phyloP scores from a whole-genome alignment of 2,888 invertebrate species.

The Blera fallax region DNA sequence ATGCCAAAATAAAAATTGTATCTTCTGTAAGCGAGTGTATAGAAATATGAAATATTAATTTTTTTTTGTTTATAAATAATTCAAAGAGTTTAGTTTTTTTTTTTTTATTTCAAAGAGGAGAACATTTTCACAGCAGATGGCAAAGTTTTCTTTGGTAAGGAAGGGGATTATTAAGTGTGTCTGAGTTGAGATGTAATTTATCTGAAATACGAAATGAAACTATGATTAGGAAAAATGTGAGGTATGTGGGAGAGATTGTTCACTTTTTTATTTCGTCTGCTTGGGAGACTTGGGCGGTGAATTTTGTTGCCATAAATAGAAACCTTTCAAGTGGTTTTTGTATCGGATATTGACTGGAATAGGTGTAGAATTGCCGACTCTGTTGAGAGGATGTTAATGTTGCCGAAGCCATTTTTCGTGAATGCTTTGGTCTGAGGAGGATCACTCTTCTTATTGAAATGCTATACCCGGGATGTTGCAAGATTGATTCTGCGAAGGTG shows the following conservation, averaged over 20 bases:
- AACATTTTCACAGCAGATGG: not conserved
- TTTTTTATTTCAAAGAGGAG: not conserved
- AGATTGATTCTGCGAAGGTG: too few species aligned
- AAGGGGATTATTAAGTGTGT: not conserved
- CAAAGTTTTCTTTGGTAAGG: not conserved
- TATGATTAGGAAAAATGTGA: not conserved
- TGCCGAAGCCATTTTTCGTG: too few species aligned
- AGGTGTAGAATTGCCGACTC: too few species aligned
- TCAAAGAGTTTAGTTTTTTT: not conserved
- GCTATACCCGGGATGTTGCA: too few species aligned
- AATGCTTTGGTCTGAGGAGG: too few species aligned
- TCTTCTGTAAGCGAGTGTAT: not conserved
- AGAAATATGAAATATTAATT: slow-evolving; percentile 43
- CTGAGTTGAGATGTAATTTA: not conserved
- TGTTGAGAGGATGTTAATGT: too few species aligned
- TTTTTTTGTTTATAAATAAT: slow-evolving; percentile 43
- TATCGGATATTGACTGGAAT: too few species aligned
- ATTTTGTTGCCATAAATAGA: not conserved
- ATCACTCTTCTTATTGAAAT: too few species aligned
- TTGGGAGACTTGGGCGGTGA: too few species aligned
- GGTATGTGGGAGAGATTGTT: not conserved
- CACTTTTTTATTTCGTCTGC: too few species aligned
- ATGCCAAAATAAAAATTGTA: slow-evolving; percentile 46
- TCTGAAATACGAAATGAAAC: not conserved
- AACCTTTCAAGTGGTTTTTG: not conserved